Percentiles rank a stretch among this genome's conserved stretches.
Evolutionary conservation across 2,888 invertebrate genomes (phyloP).

Genomic region (Andricus quercusramuli): DNA sequence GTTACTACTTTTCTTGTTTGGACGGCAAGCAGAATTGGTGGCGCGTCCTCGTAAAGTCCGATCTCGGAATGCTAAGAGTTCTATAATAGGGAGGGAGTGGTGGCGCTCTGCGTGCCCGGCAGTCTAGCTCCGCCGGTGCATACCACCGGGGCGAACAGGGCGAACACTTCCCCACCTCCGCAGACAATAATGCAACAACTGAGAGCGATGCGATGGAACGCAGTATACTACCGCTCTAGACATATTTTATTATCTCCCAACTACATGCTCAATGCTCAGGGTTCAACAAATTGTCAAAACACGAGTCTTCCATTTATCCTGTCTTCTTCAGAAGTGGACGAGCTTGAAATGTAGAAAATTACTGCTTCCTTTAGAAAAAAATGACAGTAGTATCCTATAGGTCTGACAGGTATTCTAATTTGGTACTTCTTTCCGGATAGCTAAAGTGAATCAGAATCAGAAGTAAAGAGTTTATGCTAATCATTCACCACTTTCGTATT

Average conservation of each 20-base stretch:
- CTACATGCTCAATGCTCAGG: constrained; percentile 44
- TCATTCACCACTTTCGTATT: too few species aligned
- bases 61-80: constrained; percentile 57
- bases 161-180: constrained; percentile 52
- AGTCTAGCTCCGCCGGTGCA: constrained; percentile 56
- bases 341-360: too few species aligned
- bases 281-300: constrained; percentile 57
- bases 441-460: too few species aligned
- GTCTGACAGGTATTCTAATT: too few species aligned
- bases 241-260: constrained; percentile 55
- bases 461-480: too few species aligned
- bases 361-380: too few species aligned
- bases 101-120: constrained; percentile 60
- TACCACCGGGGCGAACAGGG: constrained; percentile 54
- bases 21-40: constrained; percentile 28
- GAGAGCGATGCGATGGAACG: constrained; percentile 42
- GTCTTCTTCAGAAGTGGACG: not conserved
- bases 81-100: constrained; percentile 57
- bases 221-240: constrained; percentile 56
- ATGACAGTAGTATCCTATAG: too few species aligned
- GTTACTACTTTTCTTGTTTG: too few species aligned
- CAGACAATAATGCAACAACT: constrained; percentile 51
- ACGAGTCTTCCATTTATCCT: constrained; percentile 8
- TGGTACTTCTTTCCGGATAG: too few species aligned
- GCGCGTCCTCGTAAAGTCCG: constrained; percentile 54